A percentile compares a stretch with the other conserved stretches of the same genome.
phyloP scores from a whole-genome alignment of 2,888 invertebrate genomes.

The Pantelozetes paolii region DNA sequence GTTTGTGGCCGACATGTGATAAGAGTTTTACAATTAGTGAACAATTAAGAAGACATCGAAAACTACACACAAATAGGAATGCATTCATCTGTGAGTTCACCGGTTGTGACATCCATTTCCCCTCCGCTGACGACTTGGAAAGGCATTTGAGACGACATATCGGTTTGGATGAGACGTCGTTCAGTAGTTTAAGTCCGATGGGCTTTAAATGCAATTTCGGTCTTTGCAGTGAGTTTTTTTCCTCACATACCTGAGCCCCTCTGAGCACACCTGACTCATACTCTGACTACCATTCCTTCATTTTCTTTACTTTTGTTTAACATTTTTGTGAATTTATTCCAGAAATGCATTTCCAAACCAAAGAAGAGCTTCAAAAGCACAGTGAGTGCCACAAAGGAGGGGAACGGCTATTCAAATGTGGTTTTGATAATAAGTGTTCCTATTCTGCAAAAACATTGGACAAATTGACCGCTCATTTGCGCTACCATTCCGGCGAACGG shows the following conservation, averaged over 20 bases:
- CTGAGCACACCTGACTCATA: too few species aligned
- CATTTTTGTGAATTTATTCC: neutral
- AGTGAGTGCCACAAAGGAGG: conserved; percentile 20
- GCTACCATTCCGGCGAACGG: conserved; percentile 29
- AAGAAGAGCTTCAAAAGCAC: conserved; percentile 20
- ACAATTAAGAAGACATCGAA: conserved; percentile 10
- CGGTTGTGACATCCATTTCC: conserved; percentile 5
- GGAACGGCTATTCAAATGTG: conserved; percentile 17
- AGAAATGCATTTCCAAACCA: conserved; percentile 31
- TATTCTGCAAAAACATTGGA: conserved; percentile 26
- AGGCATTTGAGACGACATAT: conserved; percentile 6
- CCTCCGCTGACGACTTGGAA: neutral
- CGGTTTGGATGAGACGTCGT: conserved; percentile 15
- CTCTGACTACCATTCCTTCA: neutral
- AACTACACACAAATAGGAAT: conserved; percentile 16
- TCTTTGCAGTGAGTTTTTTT: conserved; percentile 19
- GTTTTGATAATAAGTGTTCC: conserved; percentile 22
- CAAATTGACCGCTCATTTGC: conserved; percentile 12
- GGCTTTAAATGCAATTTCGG: conserved; percentile 18
- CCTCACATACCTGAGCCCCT: neutral
- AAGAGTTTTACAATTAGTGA: conserved; percentile 26
- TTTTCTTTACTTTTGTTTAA: neutral
- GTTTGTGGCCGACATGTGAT: conserved; percentile 30
- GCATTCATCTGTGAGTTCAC: conserved; percentile 6
- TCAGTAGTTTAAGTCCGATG: neutral